Conservation (phyloP, 2,888 invertebrate genomes). For the Andricus curvator region DNA sequence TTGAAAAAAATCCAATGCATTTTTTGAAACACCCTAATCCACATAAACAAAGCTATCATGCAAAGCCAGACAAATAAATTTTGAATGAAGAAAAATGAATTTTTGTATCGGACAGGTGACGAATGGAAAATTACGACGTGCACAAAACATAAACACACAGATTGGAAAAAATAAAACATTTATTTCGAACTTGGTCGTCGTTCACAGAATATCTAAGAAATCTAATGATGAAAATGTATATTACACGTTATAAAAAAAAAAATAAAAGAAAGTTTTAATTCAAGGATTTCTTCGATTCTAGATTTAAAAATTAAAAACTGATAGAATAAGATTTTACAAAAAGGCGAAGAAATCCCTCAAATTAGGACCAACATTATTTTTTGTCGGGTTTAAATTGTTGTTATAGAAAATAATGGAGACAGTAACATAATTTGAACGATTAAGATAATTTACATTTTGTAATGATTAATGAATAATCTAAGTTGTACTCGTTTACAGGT, state of each 20-base stretch:
- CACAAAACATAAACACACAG: conserved; percentile 4
- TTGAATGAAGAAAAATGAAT: conserved; percentile 35
- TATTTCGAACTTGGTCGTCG: conserved; percentile 20
- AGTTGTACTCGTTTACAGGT: conserved; percentile 35
- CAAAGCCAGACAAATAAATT: conserved; percentile 17
- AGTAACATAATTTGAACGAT: not conserved
- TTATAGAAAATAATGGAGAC: not conserved
- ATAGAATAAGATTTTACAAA: not conserved
- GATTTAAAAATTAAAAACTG: not conserved
- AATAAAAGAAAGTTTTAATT: not conserved
- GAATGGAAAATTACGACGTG: not conserved
- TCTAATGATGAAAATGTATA: not conserved
- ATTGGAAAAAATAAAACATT: conserved; percentile 24
- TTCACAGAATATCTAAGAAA: not conserved
- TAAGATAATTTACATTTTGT: not conserved
- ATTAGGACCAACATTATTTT: not conserved
- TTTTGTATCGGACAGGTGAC: not conserved
- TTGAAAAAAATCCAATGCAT: too few relatives aligned
- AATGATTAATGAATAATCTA: conserved; percentile 3
- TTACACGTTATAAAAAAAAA: not conserved
- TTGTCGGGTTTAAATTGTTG: not conserved
- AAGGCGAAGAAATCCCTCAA: not conserved
- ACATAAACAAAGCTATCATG: too few relatives aligned
- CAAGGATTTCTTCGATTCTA: not conserved
- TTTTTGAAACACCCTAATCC: too few relatives aligned